Percentiles rank a stretch among this genome's conserved stretches.
phyloP scores from a whole-genome alignment of 2,113 vertebrate species.

The Ameiurus melas region DNA sequence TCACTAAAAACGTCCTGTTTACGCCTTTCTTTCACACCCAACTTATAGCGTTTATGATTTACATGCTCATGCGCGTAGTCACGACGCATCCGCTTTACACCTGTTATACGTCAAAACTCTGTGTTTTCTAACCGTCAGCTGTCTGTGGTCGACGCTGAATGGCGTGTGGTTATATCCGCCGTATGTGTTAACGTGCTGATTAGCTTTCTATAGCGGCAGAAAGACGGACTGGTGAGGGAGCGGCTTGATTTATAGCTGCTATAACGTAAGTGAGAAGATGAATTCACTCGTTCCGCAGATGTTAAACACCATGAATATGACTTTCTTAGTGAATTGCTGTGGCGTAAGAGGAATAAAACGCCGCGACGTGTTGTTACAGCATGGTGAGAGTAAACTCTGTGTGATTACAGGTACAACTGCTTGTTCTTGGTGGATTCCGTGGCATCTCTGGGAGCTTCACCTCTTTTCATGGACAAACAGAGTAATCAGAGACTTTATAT shows the following conservation, averaged over 20 bases:
- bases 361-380: not conserved
- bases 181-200: not conserved
- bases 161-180: not conserved
- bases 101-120: too few relatives aligned
- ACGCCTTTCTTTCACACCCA: too few relatives aligned
- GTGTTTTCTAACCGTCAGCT: too few relatives aligned
- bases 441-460: conserved; percentile 87
- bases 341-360: not conserved
- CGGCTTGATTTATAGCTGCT: not conserved
- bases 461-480: conserved; percentile 93
- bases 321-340: not conserved
- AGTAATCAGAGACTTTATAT: conserved; percentile 69
- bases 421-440: conserved; percentile 91
- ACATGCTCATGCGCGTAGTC: too few relatives aligned
- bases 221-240: not conserved
- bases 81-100: too few relatives aligned
- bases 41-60: too few relatives aligned
- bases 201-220: not conserved
- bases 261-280: not conserved
- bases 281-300: not conserved
- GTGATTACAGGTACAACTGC: conserved; percentile 79
- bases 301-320: too few relatives aligned
- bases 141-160: too few relatives aligned
- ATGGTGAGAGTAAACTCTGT: not conserved
- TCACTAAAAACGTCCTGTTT: not conserved